These are phyloP conservation scores for Torymus tubicola DNA, from an alignment of 2,888 invertebrate genomes.

Conservation along the genomic window DNA sequence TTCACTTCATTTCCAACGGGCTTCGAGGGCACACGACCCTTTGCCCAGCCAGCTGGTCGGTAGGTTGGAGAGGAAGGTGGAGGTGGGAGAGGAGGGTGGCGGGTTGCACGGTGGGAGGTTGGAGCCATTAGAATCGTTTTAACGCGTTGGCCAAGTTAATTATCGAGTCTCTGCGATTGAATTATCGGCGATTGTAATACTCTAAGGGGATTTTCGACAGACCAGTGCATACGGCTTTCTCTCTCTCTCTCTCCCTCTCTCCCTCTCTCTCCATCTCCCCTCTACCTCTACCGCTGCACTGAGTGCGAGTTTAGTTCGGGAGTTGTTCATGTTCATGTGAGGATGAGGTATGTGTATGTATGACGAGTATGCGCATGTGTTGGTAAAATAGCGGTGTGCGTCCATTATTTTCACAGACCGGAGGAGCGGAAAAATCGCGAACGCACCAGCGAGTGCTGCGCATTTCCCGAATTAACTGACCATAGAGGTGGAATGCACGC, in stretches of 20 bases:
- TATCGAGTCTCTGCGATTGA: constrained; percentile 43
- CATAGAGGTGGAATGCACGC: background rate
- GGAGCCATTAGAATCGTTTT: constrained; percentile 42
- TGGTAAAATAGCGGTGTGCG: background rate
- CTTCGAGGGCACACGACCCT: background rate
- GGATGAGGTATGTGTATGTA: too few relatives aligned
- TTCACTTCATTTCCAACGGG: constrained; percentile 27
- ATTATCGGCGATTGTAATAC: constrained; percentile 49
- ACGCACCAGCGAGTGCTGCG: background rate
- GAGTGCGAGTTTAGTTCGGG: too few relatives aligned
- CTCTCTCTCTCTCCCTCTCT: background rate
- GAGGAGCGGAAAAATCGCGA: constrained; percentile 20
- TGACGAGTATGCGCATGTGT: too few relatives aligned
- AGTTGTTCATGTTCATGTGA: too few relatives aligned
- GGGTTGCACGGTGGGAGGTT: too few relatives aligned
- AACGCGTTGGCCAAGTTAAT: constrained; percentile 40
- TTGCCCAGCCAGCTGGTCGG: background rate
- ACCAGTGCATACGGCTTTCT: background rate
- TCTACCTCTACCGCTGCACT: too few relatives aligned
- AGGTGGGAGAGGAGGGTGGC: too few relatives aligned
- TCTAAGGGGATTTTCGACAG: constrained; percentile 38
- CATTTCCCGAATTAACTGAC: background rate
- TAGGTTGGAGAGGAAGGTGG: too few relatives aligned
- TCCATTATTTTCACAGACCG: constrained; percentile 16
- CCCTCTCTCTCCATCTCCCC: too few relatives aligned